Evolutionary conservation across 1,140 invertebrate species (phyloP), one percentile per base, ranked within the genome.

Genomic region (Hormaphis cornu): DNA sequence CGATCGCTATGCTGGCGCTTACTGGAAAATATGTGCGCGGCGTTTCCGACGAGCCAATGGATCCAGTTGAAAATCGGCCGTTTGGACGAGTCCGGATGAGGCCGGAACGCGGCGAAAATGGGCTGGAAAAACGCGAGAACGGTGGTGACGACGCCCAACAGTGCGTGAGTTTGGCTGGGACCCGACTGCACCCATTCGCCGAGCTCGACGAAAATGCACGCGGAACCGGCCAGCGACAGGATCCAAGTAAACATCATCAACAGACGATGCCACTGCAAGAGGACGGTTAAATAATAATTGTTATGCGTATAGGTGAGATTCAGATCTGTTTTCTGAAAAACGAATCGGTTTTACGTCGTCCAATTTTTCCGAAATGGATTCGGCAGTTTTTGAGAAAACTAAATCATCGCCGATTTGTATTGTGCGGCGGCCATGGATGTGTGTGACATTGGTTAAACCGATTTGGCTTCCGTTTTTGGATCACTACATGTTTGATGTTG

Each of bases 61-160:
- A 85, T 75, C 94, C 94, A 97, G 78, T 98, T 98, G 81, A 97
- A 97, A 63, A 95, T 80, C 0, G 88, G 84, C 66, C 94, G 81
- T 74, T 85, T 87, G 2, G 86, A 83, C 50, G 89, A 87, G 54
- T 87, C 88, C 1, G 93, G 92, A 76, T 89, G 85, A 4, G 92
- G 93, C 69, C 95, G 84, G 77, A 95, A 88, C 35, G 87, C 84
- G 6, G 92, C 92, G 83, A 90, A 87, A 73, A 94, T 86, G 0
- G 93, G 93, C 80, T 98, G 90, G 72, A 94, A 81, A 74, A 93
- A 91, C 74, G 88, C 89, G 2, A 94, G 76, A n/a, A 87, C 80
- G 22, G 89, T 86, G 1, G 90, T 89, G 3, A 88, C 81, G 14
- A 86, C 76, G 4, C 92, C 93, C 0, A 93, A 79, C 69, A 91